These are phyloP conservation scores for Taurulus bubalis DNA, from an alignment of 2,113 vertebrate species.

Conservation along the genomic window DNA sequence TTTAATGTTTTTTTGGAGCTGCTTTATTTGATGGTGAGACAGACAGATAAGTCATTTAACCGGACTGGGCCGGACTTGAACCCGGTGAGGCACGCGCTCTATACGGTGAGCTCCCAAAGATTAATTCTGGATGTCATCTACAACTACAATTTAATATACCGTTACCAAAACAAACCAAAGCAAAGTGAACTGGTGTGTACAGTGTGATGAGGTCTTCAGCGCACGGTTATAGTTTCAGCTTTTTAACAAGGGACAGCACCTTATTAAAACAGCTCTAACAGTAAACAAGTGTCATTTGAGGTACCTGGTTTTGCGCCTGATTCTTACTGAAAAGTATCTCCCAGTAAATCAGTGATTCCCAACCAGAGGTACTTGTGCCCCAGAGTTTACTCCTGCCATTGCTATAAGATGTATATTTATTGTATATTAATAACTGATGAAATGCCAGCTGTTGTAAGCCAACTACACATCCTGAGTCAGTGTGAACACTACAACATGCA, in stretches of 20 bases:
- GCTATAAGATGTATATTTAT: neutral
- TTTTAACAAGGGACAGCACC: constrained; percentile 9
- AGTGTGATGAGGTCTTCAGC: neutral
- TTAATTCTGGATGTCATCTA: neutral
- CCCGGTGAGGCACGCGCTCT: too few relatives aligned
- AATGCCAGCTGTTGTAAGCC: neutral
- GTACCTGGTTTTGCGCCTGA: neutral
- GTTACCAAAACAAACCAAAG: neutral
- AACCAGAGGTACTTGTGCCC: neutral
- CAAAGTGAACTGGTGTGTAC: neutral
- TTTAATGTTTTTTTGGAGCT: neutral
- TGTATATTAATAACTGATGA: neutral
- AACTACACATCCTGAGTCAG: neutral
- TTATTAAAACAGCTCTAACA: constrained; percentile 1
- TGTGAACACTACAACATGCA: neutral
- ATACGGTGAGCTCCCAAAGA: neutral
- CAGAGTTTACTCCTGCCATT: neutral
- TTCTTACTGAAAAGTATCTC: neutral
- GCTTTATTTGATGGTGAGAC: neutral
- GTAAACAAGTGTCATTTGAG: neutral
- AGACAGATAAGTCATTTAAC: neutral
- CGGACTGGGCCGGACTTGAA: too few relatives aligned
- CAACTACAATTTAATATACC: neutral
- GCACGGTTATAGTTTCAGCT: neutral
- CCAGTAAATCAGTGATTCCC: neutral